phyloP scores from a whole-genome alignment of 2,888 invertebrate genomes.

The Opisthograptis luteolata region DNA sequence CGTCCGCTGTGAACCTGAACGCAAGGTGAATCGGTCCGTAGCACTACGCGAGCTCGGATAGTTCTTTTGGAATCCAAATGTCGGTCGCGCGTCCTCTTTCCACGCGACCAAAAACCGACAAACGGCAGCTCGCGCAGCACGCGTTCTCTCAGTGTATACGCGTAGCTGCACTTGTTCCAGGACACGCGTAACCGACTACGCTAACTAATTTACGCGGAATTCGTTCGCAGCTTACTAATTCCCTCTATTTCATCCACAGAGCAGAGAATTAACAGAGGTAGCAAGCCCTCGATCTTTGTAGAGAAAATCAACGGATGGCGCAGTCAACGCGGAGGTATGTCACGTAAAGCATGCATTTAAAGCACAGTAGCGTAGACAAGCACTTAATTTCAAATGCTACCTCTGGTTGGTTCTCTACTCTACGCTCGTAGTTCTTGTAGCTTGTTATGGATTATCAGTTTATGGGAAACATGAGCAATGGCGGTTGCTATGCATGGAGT shows the following conservation, averaged over 20 bases:
- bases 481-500: slow-evolving; percentile 54
- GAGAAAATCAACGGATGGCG: slow-evolving; percentile 80
- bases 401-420: slow-evolving; percentile 55
- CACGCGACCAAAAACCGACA: too few relatives aligned
- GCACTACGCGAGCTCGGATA: too few relatives aligned
- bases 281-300: slow-evolving; percentile 70
- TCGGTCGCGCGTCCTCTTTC: too few relatives aligned
- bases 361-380: slow-evolving; percentile 29
- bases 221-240: too few relatives aligned
- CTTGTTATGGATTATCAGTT: slow-evolving; percentile 49
- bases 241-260: slow-evolving; percentile 75
- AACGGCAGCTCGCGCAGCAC: too few relatives aligned
- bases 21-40: too few relatives aligned
- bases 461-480: slow-evolving; percentile 43
- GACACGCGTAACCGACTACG: too few relatives aligned
- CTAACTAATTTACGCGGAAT: too few relatives aligned
- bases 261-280: slow-evolving; percentile 81
- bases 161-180: too few relatives aligned
- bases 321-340: slow-evolving; percentile 82
- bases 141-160: too few relatives aligned
- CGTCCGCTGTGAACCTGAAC: too few relatives aligned
- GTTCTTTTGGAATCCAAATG: too few relatives aligned
- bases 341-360: slow-evolving; percentile 54
- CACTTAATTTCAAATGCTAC: slow-evolving; percentile 32
- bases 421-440: slow-evolving; percentile 48